Conservation (phyloP, 2,797 vertebrate genomes). For the Spinus pinus region DNA sequence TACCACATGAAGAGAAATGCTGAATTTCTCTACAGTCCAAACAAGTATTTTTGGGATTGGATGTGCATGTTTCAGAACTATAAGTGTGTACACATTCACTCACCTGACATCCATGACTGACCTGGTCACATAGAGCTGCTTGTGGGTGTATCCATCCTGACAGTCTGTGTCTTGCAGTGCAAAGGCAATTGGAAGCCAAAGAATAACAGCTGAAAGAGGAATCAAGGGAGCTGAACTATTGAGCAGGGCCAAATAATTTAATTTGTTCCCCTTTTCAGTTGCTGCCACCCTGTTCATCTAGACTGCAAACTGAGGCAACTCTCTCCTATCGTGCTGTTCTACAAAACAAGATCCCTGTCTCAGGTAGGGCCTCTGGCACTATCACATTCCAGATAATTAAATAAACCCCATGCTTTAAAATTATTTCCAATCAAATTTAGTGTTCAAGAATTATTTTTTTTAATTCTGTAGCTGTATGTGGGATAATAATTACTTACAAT, state of each 20-base stretch:
- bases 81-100: background rate
- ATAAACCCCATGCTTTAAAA: background rate
- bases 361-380: background rate
- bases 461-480: background rate
- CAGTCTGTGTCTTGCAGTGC: background rate
- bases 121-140: background rate
- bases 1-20: background rate
- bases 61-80: background rate
- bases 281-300: background rate
- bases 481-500: background rate
- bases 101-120: background rate
- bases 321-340: background rate
- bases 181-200: background rate
- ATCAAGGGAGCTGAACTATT: background rate
- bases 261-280: background rate
- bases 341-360: background rate
- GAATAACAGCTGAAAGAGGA: background rate
- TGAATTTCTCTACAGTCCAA: background rate
- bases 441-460: background rate
- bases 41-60: background rate
- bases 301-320: background rate
- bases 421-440: background rate
- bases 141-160: background rate
- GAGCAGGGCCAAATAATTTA: background rate
- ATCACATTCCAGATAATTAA: background rate